phyloP scores from a whole-genome alignment of 1,140 invertebrate species.

The Bombus soroeensis region DNA sequence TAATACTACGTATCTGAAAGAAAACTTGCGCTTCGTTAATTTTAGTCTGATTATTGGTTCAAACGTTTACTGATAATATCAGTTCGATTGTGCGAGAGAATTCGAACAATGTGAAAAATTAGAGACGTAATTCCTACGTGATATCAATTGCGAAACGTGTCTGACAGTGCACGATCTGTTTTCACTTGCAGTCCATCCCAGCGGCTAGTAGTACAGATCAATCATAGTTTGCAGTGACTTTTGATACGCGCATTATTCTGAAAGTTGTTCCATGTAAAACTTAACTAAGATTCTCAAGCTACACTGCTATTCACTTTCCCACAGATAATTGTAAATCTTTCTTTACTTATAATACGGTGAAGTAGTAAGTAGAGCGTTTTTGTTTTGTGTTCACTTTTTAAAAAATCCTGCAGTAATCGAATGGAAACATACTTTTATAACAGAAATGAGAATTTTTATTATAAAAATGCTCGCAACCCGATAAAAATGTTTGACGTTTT shows the following conservation, averaged over 20 bases:
- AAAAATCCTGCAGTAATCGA: no score
- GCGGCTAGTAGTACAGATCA: not conserved
- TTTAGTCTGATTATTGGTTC: not conserved
- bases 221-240: slow-evolving; percentile 13
- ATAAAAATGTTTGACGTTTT: no score
- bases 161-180: slow-evolving; percentile 6
- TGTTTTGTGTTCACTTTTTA: no score
- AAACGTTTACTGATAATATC: no score
- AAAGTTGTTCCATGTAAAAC: slow-evolving; percentile 24
- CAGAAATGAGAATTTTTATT: no score
- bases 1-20: no score
- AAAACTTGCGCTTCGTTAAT: not conserved
- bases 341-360: not conserved
- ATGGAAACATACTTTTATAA: no score
- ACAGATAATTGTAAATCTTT: not conserved
- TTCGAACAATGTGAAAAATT: not conserved
- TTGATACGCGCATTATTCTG: slow-evolving; percentile 10
- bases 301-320: not conserved
- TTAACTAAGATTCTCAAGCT: slow-evolving; percentile 2
- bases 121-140: not conserved
- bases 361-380: no score
- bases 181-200: slow-evolving; percentile 4
- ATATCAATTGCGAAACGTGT: not conserved
- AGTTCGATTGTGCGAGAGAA: no score
- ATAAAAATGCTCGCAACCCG: no score